Base-by-base conservation (phyloP, 2,797 vertebrate species). In the Dendrocincla fuliginosa region DNA sequence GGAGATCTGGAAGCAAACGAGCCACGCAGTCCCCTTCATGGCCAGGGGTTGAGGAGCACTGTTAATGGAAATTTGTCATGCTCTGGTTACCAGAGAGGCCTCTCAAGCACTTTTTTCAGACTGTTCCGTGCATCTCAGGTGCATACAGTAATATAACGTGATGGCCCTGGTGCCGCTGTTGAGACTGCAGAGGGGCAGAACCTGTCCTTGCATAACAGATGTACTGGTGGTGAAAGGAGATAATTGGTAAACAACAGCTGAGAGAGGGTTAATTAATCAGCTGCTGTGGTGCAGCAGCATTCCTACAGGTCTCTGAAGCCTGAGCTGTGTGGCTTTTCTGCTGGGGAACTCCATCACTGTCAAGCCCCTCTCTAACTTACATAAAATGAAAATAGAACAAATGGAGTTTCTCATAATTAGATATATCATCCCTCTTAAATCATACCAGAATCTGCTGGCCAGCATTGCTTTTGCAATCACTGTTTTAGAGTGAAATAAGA, bases 11-110 rank as follows among this genome's bases (percentile, higher is more conserved):
- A 68, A 50, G 12, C 12, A 6, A 25, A 41, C 24, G n/a, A 69
- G 39, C 22, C 17, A 13, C 37, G 24, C 19, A n/a, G n/a, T 46
- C 16, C 16, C 41, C 0, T 28, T 20, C 23, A 24, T 3, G 7
- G n/a, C 33, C 14, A 1, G 46, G 22, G 28, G 5, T 28, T 0
- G 0, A 55, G n/a, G 47, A 82, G 13, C 23, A 30, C 19, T 67
- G 19, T 33, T 61, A 39, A 22, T 49, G 23, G 68, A 32, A 42
- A 50, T 71, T 28, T 4, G 0, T 60, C 33, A 6, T 3, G 9
- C 32, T 79, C 50, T 67, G 28, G 11, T 87, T 84, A 44, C 39
- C 4, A 3, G 35, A 42, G 44, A 63, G 19, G 24, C 27, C 27
- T 67, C 52, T 82, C 64, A 59, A 16, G n/a, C 2, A 0, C 27